These are phyloP conservation scores for Thunnus maccoyii DNA, from an alignment of 2,113 vertebrate species.

Conservation along the genomic window DNA sequence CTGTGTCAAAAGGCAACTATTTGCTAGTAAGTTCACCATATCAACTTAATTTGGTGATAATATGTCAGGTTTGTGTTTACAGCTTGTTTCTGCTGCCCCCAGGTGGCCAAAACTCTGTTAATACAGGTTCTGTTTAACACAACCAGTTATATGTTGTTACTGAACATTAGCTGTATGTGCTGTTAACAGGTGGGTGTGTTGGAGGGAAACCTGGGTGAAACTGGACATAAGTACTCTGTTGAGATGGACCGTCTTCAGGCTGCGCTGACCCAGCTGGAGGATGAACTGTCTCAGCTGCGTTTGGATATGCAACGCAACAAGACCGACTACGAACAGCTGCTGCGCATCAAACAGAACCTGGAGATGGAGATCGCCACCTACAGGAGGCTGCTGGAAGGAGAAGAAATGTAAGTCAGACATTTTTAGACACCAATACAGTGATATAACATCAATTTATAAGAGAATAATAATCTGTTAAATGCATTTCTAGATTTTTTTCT, in stretches of 20 bases:
- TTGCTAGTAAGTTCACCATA: too few species aligned
- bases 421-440: too few species aligned
- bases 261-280: slow-evolving; percentile 81
- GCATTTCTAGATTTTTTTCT: too few species aligned
- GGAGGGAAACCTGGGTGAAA: slow-evolving; percentile 84
- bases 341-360: slow-evolving; percentile 87
- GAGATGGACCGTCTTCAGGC: slow-evolving; percentile 84
- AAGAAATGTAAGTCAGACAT: slow-evolving; percentile 80
- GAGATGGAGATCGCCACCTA: slow-evolving; percentile 89
- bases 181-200: slow-evolving; percentile 76
- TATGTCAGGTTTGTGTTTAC: too few species aligned
- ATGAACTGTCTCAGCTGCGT: slow-evolving; percentile 84
- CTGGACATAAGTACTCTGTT: slow-evolving; percentile 77
- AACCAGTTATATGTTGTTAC: not conserved
- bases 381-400: slow-evolving; percentile 87
- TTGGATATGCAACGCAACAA: slow-evolving; percentile 85
- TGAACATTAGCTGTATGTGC: not conserved
- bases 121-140: not conserved
- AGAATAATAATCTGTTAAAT: too few species aligned
- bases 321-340: slow-evolving; percentile 86
- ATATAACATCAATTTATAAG: too few species aligned
- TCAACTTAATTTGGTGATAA: too few species aligned
- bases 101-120: too few species aligned
- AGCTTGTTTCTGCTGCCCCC: too few species aligned
- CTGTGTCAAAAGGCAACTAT: too few species aligned